Base-by-base conservation (phyloP, 1,140 invertebrate genomes). In the Elysia chlorotica region DNA sequence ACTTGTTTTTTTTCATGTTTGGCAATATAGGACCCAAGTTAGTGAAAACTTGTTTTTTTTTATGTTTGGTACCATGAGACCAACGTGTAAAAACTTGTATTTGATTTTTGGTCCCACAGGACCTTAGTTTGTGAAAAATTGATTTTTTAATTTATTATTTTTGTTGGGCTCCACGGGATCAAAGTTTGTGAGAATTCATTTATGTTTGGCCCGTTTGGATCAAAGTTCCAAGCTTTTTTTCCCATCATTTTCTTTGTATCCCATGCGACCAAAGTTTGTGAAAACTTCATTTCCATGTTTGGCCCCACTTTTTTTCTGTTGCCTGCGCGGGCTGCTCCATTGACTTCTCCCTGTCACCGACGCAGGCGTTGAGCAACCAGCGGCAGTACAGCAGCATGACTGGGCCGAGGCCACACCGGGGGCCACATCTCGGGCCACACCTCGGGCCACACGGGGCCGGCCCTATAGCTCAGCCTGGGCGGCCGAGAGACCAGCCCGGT, bases 341-440 rank as follows among this genome's bases (percentile, higher is more conserved):
- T n/a, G n/a, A n/a, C n/a, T 25, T 25, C 56, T 10, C 41, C 41
- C 41, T 48, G 10, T 48, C 41, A 48, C 41, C 41, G 21, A 3
- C 61, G 17, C 73, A 80, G 76, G 77, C 78, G 4, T 75, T 80
- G 69, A 65, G 69, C 35, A 59, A 68, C 17, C 82, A 83, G 70
- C 71, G 78, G 61, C 80, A 83, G 65, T 83, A 83, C 74, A 82
- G 78, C 65, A 76, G 80, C 4, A 83, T 83, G 82, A 77, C 5
- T n/a, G 28, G 19, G 37, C 21, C 62, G 36, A 17, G 56, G 37
- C 38, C 74, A 73, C 56, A 59, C 76, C 14, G 33, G 75, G n/a
- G 59, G 72, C 59, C 37, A 25, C 36, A 54, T 59, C 37, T n/a
- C n/a, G n/a, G n/a, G n/a, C 41, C 56, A 31, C 61, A 30, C 53